Evolutionary conservation across 1,140 invertebrate species (phyloP).

Genomic region (Drosophila melanogaster): DNA sequence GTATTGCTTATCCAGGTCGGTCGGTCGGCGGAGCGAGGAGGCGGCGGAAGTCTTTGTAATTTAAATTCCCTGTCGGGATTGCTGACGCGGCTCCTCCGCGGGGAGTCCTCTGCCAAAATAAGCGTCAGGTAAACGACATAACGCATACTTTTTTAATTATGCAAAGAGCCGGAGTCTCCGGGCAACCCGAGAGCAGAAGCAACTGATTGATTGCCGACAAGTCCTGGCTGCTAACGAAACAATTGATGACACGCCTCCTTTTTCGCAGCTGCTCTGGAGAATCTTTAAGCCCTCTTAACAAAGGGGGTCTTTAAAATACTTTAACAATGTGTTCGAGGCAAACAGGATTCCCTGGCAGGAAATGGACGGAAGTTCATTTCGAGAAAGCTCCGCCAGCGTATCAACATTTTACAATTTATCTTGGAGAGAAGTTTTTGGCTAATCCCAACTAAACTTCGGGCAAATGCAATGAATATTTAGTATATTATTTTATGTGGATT

Average conservation of each 20-base stretch:
- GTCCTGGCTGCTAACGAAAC: slow-evolving; percentile 42
- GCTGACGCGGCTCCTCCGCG: slow-evolving; percentile 27
- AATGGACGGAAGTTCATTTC: slow-evolving; percentile 10
- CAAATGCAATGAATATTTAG: not conserved
- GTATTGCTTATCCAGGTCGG: slow-evolving; percentile 34
- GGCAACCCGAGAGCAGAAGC: slow-evolving; percentile 27
- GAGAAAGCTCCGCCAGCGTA: slow-evolving; percentile 10
- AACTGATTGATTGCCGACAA: slow-evolving; percentile 73
- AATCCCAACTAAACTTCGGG: not conserved
- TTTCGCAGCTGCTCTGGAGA: slow-evolving; percentile 1
- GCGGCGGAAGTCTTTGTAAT: slow-evolving; percentile 41
- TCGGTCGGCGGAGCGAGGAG: slow-evolving; percentile 6
- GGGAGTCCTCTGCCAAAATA: slow-evolving; percentile 35
- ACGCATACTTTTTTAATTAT: slow-evolving; percentile 80
- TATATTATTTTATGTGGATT: too few relatives aligned
- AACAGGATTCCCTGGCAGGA: not conserved
- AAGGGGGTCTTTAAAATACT: slow-evolving; percentile 9
- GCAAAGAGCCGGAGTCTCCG: slow-evolving; percentile 61
- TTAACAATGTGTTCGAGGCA: slow-evolving; percentile 12
- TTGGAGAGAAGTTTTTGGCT: not conserved
- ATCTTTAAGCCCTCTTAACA: slow-evolving; percentile 18
- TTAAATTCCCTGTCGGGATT: slow-evolving; percentile 53
- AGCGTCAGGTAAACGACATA: slow-evolving; percentile 61
- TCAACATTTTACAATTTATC: slow-evolving; percentile 22
- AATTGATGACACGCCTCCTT: slow-evolving; percentile 35